phyloP scores from a whole-genome alignment of 2,888 invertebrate genomes.

The Hoplodrina blanda region DNA sequence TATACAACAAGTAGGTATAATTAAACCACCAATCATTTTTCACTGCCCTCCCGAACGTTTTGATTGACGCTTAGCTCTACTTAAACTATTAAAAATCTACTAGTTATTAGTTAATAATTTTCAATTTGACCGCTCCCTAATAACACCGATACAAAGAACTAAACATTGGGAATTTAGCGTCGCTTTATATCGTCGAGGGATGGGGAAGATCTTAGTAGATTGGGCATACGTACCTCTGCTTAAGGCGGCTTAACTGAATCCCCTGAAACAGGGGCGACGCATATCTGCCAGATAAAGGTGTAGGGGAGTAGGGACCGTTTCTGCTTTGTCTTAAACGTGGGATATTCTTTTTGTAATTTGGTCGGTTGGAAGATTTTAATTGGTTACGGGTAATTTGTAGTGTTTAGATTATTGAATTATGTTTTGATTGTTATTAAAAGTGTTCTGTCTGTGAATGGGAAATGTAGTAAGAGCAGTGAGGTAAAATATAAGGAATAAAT shows the following conservation, averaged over 20 bases:
- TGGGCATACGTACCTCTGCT: slow-evolving; percentile 70
- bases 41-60: no score
- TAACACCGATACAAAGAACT: background rate
- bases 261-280: slow-evolving; percentile 55
- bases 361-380: slow-evolving; percentile 60
- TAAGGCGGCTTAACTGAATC: slow-evolving; percentile 71
- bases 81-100: no score
- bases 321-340: slow-evolving; percentile 49
- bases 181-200: slow-evolving; percentile 35
- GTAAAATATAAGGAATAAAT: background rate
- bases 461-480: background rate
- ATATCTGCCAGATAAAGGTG: slow-evolving; percentile 59
- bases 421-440: slow-evolving; percentile 29
- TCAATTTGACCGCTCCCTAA: background rate
- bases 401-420: slow-evolving; percentile 16
- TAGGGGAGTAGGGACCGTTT: slow-evolving; percentile 37
- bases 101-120: background rate
- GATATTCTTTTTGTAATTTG: slow-evolving; percentile 52
- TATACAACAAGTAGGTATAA: no score
- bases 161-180: slow-evolving; percentile 51
- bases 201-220: slow-evolving; percentile 64
- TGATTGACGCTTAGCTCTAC: no score
- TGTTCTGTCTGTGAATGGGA: background rate
- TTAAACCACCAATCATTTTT: no score
- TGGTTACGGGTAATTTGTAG: slow-evolving; percentile 28